Evolutionary conservation across 2,113 vertebrate species (phyloP).

Genomic region (Mystacornis crossleyi): DNA sequence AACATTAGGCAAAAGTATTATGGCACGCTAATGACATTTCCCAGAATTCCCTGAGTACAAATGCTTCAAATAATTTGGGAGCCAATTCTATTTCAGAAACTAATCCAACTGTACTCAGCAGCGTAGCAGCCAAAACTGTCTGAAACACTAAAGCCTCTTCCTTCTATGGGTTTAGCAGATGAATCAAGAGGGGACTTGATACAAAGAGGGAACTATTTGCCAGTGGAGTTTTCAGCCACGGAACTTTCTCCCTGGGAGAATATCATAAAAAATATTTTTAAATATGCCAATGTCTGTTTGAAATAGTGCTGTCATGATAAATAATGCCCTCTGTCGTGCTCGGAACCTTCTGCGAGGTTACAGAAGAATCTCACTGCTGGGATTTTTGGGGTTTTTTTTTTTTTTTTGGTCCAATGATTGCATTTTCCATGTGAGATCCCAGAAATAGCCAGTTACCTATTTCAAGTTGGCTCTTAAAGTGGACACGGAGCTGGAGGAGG

Average conservation of each 20-base stretch:
- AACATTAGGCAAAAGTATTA: conserved; percentile 60
- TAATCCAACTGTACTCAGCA: conserved; percentile 62
- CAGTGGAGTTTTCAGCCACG: neutral
- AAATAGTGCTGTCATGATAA: neutral
- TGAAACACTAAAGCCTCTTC: conserved; percentile 56
- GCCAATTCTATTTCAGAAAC: conserved; percentile 63
- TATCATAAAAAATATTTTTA: neutral
- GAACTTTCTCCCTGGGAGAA: neutral
- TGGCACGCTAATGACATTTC: conserved; percentile 60
- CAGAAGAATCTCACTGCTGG: neutral
- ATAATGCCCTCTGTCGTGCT: neutral
- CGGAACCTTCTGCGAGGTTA: neutral
- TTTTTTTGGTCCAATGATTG: neutral
- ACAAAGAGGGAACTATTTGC: conserved; percentile 42
- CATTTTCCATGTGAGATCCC: neutral
- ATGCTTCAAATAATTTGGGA: conserved; percentile 66
- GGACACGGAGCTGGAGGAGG: neutral
- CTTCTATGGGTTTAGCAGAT: conserved; percentile 73
- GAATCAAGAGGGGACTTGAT: conserved; percentile 7
- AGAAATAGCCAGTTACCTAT: neutral
- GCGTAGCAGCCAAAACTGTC: conserved; percentile 13
- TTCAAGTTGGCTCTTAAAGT: neutral
- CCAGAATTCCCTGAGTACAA: conserved; percentile 15
- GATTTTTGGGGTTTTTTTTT: neutral
- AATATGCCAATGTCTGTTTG: neutral